These are phyloP conservation scores for Capra hircus DNA, from an alignment of 2,113 vertebrate genomes.

Conservation along the genomic window DNA sequence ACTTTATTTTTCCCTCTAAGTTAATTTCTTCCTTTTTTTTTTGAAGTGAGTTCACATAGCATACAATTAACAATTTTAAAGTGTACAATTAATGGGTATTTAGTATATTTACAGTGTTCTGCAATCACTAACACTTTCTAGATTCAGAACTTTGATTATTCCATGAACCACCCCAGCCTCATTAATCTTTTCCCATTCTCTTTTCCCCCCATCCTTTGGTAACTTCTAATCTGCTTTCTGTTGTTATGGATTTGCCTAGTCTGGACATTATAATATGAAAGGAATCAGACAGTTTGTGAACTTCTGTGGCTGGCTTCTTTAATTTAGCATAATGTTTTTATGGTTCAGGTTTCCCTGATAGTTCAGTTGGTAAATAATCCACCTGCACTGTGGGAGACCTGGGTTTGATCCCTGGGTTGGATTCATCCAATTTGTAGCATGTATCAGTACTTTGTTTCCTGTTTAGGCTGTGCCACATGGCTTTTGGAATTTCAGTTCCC, in stretches of 20 bases:
- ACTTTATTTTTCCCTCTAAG: not conserved
- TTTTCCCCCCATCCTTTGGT: not conserved
- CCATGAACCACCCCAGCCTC: not conserved
- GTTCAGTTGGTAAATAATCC: not conserved
- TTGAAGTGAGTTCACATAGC: not conserved
- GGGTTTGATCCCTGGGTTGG: not conserved
- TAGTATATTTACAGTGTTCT: not conserved
- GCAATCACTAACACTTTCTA: not conserved
- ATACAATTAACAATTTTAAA: not conserved
- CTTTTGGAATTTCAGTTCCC: not conserved
- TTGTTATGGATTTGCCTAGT: not conserved
- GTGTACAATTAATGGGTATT: not conserved
- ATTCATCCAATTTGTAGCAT: not conserved
- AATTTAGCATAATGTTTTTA: not conserved
- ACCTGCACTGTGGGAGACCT: not conserved
- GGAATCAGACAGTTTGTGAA: not conserved
- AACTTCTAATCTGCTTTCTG: not conserved
- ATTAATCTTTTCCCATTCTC: not conserved
- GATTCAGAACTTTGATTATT: not conserved
- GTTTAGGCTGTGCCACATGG: not conserved
- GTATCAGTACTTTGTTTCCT: not conserved
- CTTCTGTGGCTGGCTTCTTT: not conserved
- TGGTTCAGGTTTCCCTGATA: not conserved
- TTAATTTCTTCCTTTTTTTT: not conserved
- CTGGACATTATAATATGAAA: not conserved